Conservation (phyloP, 2,797 vertebrate species). For the Sarcophilus harrisii region DNA sequence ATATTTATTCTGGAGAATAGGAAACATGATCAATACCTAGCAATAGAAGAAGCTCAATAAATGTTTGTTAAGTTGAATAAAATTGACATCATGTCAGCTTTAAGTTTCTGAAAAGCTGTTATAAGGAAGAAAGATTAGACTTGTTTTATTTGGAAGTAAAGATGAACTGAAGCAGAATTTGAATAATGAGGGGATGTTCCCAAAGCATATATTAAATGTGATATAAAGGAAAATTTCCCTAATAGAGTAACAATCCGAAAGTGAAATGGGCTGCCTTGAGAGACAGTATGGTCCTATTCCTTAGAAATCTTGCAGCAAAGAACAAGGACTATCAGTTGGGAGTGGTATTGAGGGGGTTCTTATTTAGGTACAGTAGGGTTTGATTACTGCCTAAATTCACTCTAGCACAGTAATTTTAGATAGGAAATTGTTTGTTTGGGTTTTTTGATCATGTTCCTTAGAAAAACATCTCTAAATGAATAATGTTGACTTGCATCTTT, state of each 20-base stretch:
- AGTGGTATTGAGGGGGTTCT: neutral
- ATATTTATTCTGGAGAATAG: no score
- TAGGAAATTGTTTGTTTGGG: neutral
- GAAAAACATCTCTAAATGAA: neutral
- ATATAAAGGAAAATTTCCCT: neutral
- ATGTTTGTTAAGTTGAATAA: neutral
- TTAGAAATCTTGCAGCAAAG: neutral
- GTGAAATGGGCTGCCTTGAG: neutral
- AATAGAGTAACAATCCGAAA: neutral
- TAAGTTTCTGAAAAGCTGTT: neutral
- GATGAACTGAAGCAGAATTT: neutral
- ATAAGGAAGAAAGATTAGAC: neutral
- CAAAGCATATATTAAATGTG: neutral
- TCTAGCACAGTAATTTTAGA: neutral
- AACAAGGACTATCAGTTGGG: neutral
- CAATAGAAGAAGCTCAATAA: neutral
- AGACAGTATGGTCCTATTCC: neutral
- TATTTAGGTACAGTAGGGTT: neutral
- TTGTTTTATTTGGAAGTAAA: neutral
- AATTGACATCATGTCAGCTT: neutral
- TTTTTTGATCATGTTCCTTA: neutral
- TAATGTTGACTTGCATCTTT: constrained; percentile 7
- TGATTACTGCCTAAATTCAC: neutral
- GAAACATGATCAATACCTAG: neutral
- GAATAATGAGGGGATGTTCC: neutral